Percentiles rank a stretch among this genome's conserved stretches.
phyloP scores from a whole-genome alignment of 2,888 invertebrate genomes.

The Cryptocheilus praepositus region DNA sequence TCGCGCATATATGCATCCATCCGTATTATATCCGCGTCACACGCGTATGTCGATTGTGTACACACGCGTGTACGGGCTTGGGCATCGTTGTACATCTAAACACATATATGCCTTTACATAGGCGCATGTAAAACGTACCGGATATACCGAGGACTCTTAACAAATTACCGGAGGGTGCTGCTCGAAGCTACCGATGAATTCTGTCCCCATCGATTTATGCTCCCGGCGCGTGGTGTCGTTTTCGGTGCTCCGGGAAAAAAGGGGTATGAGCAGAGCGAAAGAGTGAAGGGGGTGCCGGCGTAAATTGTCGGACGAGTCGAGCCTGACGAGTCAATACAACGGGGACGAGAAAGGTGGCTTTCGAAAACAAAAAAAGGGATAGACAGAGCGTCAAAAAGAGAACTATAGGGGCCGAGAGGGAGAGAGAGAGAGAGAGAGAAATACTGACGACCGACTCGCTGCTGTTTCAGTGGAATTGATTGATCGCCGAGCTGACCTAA shows the following conservation, averaged over 20 bases:
- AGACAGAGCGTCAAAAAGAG: conserved; percentile 16
- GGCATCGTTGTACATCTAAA: neutral
- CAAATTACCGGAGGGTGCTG: conserved; percentile 39
- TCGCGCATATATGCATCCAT: no score
- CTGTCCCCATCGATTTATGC: conserved; percentile 46
- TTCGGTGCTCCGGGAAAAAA: conserved; percentile 27
- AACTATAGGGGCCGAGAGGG: conserved; percentile 1
- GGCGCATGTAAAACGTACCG: neutral
- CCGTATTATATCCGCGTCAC: no score
- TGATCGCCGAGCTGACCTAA: conserved; percentile 24
- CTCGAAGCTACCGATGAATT: conserved; percentile 35
- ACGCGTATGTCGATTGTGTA: no score
- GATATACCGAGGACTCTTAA: conserved; percentile 28
- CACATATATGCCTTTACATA: neutral
- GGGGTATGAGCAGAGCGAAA: conserved; percentile 20
- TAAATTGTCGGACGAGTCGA: conserved; percentile 39
- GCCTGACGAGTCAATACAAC: conserved; percentile 43
- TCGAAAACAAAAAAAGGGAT: conserved; percentile 10
- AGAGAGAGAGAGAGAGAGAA: neutral
- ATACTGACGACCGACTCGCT: conserved; percentile 27
- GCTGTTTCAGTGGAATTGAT: conserved; percentile 28
- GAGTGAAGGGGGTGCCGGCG: conserved; percentile 21
- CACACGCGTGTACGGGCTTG: no score
- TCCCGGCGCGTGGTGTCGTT: conserved; percentile 39
- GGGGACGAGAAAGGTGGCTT: conserved; percentile 33